These are phyloP conservation scores for Naja naja DNA, from an alignment of 2,113 vertebrate genomes.

Conservation along the genomic window DNA sequence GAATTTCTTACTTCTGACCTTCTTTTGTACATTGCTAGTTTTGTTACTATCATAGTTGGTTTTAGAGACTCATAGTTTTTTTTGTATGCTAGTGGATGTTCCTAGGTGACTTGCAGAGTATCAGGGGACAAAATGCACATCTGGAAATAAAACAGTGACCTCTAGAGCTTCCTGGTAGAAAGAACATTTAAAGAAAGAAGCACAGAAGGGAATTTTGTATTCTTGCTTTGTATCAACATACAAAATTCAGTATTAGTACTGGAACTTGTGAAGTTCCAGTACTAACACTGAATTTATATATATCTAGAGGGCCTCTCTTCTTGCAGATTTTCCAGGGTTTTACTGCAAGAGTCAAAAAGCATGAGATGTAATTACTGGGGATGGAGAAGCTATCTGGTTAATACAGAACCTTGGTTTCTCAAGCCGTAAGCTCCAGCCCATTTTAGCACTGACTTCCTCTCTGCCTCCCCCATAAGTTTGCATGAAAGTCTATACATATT, in stretches of 20 bases:
- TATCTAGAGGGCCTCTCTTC: not conserved
- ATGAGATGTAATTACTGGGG: not conserved
- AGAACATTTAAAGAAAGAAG: not conserved
- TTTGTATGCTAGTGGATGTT: conserved; percentile 4
- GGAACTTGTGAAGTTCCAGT: not conserved
- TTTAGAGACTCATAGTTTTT: not conserved
- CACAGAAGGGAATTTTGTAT: not conserved
- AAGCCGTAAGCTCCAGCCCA: not conserved
- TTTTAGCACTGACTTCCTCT: not conserved
- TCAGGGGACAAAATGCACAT: accelerated
- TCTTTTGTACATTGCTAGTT: not conserved
- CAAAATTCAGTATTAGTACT: not conserved
- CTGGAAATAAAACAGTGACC: conserved; percentile 49
- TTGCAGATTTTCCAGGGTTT: not conserved
- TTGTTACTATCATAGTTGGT: not conserved
- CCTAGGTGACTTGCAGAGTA: not conserved
- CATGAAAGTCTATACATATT: not conserved
- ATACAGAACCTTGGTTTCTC: not conserved
- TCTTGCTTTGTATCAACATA: not conserved
- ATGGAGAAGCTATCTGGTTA: not conserved
- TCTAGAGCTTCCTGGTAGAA: conserved; percentile 52
- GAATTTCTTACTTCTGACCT: not conserved
- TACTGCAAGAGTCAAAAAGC: not conserved
- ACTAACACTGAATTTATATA: not conserved
- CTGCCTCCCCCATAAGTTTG: not conserved